A percentile compares a stretch with the other conserved stretches of the same genome.
phyloP scores from a whole-genome alignment of 1,140 invertebrate genomes.

The Stegodyphus mimosarum region DNA sequence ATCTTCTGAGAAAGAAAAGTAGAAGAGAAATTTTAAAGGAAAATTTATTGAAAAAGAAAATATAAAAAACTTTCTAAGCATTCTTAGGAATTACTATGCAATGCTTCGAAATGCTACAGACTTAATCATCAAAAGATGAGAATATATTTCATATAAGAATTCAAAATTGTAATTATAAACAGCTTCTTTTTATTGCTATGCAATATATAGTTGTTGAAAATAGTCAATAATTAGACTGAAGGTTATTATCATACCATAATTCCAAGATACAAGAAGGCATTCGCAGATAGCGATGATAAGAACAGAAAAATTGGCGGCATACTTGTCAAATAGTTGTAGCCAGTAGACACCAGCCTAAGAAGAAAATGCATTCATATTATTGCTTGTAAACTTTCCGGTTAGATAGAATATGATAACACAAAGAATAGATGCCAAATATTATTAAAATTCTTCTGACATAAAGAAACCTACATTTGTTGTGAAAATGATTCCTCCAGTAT shows the following conservation, averaged over 20 bases:
- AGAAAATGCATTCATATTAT: not conserved
- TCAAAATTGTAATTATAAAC: no score
- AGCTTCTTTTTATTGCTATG: no score
- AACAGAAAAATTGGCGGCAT: constrained; percentile 87
- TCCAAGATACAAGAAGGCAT: constrained; percentile 69
- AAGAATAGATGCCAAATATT: not conserved
- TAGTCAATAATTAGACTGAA: no score
- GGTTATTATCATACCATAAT: constrained; percentile 68
- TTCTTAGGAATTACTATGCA: no score
- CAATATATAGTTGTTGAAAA: no score
- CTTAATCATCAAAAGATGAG: no score
- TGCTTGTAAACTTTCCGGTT: not conserved
- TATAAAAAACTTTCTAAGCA: no score
- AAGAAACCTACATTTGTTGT: constrained; percentile 62
- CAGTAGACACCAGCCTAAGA: constrained; percentile 80
- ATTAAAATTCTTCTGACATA: not conserved
- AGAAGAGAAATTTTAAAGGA: no score
- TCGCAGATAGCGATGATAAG: constrained; percentile 79
- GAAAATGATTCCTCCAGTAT: constrained; percentile 73
- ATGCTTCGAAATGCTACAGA: no score
- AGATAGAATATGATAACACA: not conserved
- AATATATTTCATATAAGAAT: no score
- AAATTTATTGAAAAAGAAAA: no score
- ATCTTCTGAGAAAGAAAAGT: no score
- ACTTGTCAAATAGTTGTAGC: constrained; percentile 86